phyloP scores from a whole-genome alignment of 1,140 invertebrate genomes.

The Neodiprion pinetum region DNA sequence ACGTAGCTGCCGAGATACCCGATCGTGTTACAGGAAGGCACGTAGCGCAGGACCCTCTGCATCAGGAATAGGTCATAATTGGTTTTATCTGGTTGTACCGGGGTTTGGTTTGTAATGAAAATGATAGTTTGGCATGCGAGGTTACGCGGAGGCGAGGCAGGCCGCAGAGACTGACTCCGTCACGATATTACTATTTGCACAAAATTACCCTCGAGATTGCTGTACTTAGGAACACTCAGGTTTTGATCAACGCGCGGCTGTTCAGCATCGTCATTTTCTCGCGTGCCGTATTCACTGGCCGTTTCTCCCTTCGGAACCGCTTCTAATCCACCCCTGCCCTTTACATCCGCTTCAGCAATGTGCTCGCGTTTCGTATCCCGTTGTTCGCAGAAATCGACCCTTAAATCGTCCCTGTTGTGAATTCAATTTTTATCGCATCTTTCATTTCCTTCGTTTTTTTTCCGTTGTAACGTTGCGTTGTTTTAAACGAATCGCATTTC shows the following conservation, averaged over 20 bases:
- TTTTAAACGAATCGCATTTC: too few relatives aligned
- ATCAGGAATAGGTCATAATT: conserved; percentile 48
- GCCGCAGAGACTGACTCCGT: conserved; percentile 24
- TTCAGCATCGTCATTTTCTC: conserved; percentile 6
- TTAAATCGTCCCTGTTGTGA: too few relatives aligned
- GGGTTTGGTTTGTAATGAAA: conserved; percentile 42
- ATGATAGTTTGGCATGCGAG: conserved; percentile 48
- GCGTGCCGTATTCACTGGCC: not conserved
- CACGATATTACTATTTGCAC: conserved; percentile 56
- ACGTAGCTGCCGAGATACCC: too few relatives aligned
- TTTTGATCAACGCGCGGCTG: conserved; percentile 37
- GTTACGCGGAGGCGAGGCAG: conserved; percentile 29
- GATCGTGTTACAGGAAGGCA: too few relatives aligned
- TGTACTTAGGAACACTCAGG: conserved; percentile 43
- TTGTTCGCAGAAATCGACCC: too few relatives aligned
- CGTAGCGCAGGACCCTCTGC: not conserved
- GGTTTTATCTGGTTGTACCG: conserved; percentile 46
- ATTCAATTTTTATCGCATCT: too few relatives aligned
- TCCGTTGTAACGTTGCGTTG: too few relatives aligned
- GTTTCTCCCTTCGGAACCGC: too few relatives aligned
- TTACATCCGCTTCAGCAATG: too few relatives aligned
- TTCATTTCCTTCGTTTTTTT: too few relatives aligned
- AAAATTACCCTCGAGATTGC: conserved; percentile 52
- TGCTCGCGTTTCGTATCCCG: too few relatives aligned
- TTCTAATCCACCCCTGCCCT: too few relatives aligned